These are phyloP conservation scores for Limnephilus marmoratus DNA, from an alignment of 2,888 invertebrate species.

Conservation along the genomic window DNA sequence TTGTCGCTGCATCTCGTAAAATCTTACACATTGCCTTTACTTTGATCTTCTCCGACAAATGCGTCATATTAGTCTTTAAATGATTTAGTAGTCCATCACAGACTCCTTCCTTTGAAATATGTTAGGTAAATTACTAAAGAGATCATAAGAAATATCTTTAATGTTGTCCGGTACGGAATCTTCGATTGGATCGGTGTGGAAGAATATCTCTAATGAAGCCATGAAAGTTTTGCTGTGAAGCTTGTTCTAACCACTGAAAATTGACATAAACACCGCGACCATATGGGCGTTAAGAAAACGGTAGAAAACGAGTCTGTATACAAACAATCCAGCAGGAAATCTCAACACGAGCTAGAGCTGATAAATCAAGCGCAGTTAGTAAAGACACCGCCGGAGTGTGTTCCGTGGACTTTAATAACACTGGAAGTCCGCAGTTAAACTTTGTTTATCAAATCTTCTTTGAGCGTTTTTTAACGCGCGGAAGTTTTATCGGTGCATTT, in stretches of 20 bases:
- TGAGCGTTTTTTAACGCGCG: constrained; percentile 59
- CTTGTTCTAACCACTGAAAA: constrained; percentile 45
- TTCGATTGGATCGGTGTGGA: not conserved
- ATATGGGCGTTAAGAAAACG: constrained; percentile 55
- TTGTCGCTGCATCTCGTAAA: constrained; percentile 26
- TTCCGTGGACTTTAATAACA: constrained; percentile 52
- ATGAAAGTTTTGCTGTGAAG: constrained; percentile 5
- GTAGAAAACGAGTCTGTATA: constrained; percentile 56
- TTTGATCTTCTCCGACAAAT: constrained; percentile 52
- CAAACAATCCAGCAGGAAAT: constrained; percentile 27
- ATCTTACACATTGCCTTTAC: constrained; percentile 50
- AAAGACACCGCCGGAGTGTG: constrained; percentile 59
- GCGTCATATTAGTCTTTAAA: not conserved
- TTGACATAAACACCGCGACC: constrained; percentile 42
- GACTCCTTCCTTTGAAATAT: not conserved
- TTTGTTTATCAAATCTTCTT: constrained; percentile 62
- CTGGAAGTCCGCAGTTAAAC: constrained; percentile 62
- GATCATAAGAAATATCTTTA: not conserved
- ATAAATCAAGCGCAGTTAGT: constrained; percentile 57
- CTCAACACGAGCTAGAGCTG: constrained; percentile 50
- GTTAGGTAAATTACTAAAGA: not conserved
- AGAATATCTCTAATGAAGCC: not conserved
- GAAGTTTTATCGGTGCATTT: constrained; percentile 56
- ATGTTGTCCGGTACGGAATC: not conserved
- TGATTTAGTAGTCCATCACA: not conserved